Base-by-base conservation (phyloP, 2,797 vertebrate genomes). In the Etheostoma nigrum region DNA sequence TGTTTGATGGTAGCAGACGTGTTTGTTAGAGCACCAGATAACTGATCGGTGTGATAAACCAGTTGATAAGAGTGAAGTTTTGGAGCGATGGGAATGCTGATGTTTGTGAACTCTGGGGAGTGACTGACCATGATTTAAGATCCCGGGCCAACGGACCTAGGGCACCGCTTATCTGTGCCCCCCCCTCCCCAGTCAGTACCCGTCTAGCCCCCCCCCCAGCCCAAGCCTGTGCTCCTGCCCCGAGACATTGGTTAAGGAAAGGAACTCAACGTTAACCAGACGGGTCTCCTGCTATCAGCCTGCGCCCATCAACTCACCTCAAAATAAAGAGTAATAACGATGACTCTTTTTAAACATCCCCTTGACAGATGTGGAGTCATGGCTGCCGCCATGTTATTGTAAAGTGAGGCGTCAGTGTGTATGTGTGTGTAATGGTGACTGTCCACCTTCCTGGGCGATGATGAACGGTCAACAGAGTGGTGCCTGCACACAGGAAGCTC, bases 261-360 rank as follows among this genome's bases (percentile, higher is more conserved):
- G 72, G 65, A 84, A 11, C 79, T 87, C 19, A 96, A 98, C 86
- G 92, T 94, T 97, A 98, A 96, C 95, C 97, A 98, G 97, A 96
- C 93, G 92, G 87, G 79, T 85, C 67, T 75, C 67, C 67, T 84
- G 42, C 82, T 89, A 88, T 91, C 91, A 76, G 84, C 78, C 89
- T 47, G 82, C 85, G 49, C 82, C 86, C 82, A 76, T 86, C 82
- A 78, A 82, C 85, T 83, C 72, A 82, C 84, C 92, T 95, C 91
- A 95, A 84, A 89, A 96, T 96, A 96, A 94, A 96, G 96, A 95
- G 94, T 96, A 96, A 97, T 97, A 97, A 97, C 95, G 95, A 95
- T 95, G 95, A 94, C 95, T 87, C 82, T 95, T 97, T 96, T 96
- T 96, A 97, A 97, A 97, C 96, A 97, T 94, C 94, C 93, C 89